Evolutionary conservation across 2,888 invertebrate species (phyloP).

Genomic region (Ypsolopha scabrella): DNA sequence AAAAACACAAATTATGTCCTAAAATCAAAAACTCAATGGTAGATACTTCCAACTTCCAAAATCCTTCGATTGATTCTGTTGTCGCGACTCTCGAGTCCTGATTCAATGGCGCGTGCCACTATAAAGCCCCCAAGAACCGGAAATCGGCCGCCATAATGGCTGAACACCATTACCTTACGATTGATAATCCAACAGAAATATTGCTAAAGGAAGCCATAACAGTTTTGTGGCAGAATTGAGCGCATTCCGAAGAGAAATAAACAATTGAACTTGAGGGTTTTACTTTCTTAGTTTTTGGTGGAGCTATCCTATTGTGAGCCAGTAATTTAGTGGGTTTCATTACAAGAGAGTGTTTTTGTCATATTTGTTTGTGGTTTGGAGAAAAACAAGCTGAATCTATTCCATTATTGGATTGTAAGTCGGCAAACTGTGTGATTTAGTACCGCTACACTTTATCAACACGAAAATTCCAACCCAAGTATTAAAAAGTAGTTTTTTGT

Average conservation of each 20-base stretch:
- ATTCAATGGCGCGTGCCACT: constrained; percentile 59
- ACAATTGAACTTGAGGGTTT: constrained; percentile 4
- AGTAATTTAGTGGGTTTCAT: too few relatives aligned
- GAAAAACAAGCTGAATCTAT: too few relatives aligned
- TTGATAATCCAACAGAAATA: constrained; percentile 66
- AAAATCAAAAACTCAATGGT: background rate
- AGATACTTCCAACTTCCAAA: too few relatives aligned
- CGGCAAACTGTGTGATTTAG: too few relatives aligned
- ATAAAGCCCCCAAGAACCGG: constrained; percentile 59
- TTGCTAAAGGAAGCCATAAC: constrained; percentile 64
- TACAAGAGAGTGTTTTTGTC: too few relatives aligned
- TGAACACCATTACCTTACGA: constrained; percentile 65
- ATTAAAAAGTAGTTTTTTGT: too few relatives aligned
- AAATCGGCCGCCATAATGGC: constrained; percentile 66
- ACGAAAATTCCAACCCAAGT: too few relatives aligned
- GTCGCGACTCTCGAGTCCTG: constrained; percentile 29
- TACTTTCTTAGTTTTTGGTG: too few relatives aligned
- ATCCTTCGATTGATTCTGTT: constrained; percentile 21
- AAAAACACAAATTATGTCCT: background rate
- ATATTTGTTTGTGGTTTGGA: too few relatives aligned
- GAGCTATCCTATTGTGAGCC: too few relatives aligned
- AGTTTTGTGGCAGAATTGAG: constrained; percentile 67
- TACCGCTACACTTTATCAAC: too few relatives aligned
- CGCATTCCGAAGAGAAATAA: constrained; percentile 27
- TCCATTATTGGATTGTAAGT: too few relatives aligned